Percentiles rank a stretch among this genome's conserved stretches.
Evolutionary conservation across 2,888 invertebrate genomes (phyloP).

Genomic region (Drosophila bunnanda): DNA sequence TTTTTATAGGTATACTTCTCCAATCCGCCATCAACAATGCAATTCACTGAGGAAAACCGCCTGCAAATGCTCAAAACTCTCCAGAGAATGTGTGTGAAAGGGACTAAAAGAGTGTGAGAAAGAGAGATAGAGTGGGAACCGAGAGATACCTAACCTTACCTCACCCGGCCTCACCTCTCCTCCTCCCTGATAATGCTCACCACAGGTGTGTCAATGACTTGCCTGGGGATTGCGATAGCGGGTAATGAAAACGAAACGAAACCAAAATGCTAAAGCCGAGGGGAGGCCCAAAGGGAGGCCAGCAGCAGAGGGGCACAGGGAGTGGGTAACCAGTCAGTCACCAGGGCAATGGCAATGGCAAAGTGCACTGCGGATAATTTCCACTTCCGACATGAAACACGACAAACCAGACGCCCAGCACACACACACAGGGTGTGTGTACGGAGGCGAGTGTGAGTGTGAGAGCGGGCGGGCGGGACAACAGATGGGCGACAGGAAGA

Average conservation of each 20-base stretch:
- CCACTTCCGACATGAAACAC: slow-evolving; percentile 77
- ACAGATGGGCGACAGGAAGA: slow-evolving; percentile 45
- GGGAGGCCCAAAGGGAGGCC: slow-evolving; percentile 31
- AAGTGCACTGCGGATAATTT: slow-evolving; percentile 70
- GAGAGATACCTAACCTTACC: slow-evolving; percentile 21
- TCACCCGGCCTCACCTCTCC: slow-evolving; percentile 22
- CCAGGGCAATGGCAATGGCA: slow-evolving; percentile 67
- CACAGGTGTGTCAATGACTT: slow-evolving; percentile 78
- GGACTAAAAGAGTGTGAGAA: too few relatives aligned
- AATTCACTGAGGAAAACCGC: slow-evolving; percentile 29
- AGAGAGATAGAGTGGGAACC: not conserved
- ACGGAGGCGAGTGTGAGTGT: slow-evolving; percentile 5
- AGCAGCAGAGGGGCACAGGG: slow-evolving; percentile 8
- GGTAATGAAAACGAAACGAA: slow-evolving; percentile 77
- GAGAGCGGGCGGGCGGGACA: slow-evolving; percentile 15
- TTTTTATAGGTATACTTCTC: slow-evolving; percentile 10
- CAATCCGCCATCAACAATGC: slow-evolving; percentile 29
- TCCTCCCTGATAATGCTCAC: slow-evolving; percentile 46
- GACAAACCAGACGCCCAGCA: slow-evolving; percentile 54
- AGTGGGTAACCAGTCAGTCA: slow-evolving; percentile 54
- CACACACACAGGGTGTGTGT: not conserved
- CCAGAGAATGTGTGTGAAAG: slow-evolving; percentile 16
- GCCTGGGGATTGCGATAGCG: slow-evolving; percentile 60
- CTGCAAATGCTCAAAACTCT: slow-evolving; percentile 34
- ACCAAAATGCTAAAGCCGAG: slow-evolving; percentile 54